phyloP scores from a whole-genome alignment of 1,140 invertebrate species.

The Agrypnia vestita region DNA sequence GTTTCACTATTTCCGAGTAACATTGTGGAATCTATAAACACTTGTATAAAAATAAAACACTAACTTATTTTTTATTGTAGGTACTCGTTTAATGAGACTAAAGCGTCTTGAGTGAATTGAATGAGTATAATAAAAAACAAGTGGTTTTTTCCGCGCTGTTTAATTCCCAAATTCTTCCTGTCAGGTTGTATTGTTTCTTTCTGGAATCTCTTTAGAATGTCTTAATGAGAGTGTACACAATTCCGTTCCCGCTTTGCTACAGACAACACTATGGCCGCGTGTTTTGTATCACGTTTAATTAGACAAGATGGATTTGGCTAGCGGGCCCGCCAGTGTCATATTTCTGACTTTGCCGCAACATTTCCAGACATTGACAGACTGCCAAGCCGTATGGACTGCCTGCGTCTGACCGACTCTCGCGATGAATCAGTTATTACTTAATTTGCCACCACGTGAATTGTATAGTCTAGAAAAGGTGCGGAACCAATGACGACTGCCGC shows the following conservation, averaged over 20 bases:
- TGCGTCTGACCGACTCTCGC: not conserved
- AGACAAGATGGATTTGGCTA: conserved; percentile 26
- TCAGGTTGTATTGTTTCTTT: not conserved
- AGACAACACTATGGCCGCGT: not conserved
- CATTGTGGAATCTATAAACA: too few relatives aligned
- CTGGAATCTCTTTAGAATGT: not conserved
- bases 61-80: too few relatives aligned
- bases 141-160: too few relatives aligned
- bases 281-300: conserved; percentile 34
- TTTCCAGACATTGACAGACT: conserved; percentile 34
- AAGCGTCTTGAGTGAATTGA: too few relatives aligned
- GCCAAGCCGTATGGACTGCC: conserved; percentile 12
- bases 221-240: not conserved
- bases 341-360: conserved; percentile 29
- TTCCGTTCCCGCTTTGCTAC: too few relatives aligned
- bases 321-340: conserved; percentile 21
- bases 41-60: too few relatives aligned
- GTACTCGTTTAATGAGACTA: too few relatives aligned
- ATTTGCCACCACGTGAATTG: too few relatives aligned
- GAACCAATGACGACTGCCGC: too few relatives aligned
- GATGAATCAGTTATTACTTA: conserved; percentile 2
- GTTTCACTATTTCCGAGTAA: too few relatives aligned
- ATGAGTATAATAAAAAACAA: too few relatives aligned
- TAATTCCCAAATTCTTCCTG: not conserved
- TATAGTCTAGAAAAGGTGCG: too few relatives aligned